A percentile compares a stretch with the other conserved stretches of the same genome.
Evolutionary conservation across 2,888 invertebrate genomes (phyloP).

Genomic region (Isotomurus palustris): DNA sequence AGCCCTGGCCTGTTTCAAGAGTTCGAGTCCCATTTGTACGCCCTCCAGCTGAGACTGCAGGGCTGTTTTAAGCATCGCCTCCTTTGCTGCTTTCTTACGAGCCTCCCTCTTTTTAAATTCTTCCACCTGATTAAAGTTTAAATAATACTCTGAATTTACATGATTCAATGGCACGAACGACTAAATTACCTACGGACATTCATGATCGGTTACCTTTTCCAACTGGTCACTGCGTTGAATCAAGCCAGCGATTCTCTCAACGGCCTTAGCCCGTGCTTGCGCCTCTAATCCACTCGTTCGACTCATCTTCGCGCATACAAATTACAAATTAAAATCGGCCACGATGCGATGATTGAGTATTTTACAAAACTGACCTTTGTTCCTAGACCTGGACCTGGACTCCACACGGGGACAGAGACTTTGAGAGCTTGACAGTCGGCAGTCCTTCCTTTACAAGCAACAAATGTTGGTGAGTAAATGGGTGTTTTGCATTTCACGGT

Average conservation of each 20-base stretch:
- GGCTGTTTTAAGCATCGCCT: constrained; percentile 94
- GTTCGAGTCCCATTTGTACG: constrained; percentile 85
- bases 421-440: too few species aligned
- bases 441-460: too few species aligned
- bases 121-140: constrained; percentile 65
- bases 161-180: not conserved
- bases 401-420: not conserved
- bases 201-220: constrained; percentile 63
- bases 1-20: constrained; percentile 76
- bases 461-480: not conserved
- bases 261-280: constrained; percentile 70
- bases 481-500: not conserved
- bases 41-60: constrained; percentile 98
- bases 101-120: constrained; percentile 70
- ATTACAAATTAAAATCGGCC: constrained; percentile 18
- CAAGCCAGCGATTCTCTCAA: constrained; percentile 84
- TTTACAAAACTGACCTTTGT: not conserved
- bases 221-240: constrained; percentile 91
- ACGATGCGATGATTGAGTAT: not conserved
- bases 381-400: not conserved
- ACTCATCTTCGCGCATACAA: constrained; percentile 24
- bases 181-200: not conserved
- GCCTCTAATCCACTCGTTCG: constrained; percentile 57
- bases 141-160: constrained; percentile 11
- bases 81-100: constrained; percentile 81